Evolutionary conservation across 2,797 vertebrate genomes (phyloP).

Genomic region (Propithecus deckenii): DNA sequence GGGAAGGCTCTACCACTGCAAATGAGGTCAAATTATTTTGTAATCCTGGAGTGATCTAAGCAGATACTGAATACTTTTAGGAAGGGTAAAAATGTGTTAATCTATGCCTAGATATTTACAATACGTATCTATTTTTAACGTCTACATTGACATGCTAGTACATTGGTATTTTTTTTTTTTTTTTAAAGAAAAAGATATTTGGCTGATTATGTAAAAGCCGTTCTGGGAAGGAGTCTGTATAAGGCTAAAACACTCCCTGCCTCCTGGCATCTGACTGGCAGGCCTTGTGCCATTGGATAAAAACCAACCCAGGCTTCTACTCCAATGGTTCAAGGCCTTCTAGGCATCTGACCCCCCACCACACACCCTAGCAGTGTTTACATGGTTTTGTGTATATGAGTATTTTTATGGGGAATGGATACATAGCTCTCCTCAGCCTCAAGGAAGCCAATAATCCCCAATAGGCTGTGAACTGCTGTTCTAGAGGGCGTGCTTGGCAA

Average conservation of each 20-base stretch:
- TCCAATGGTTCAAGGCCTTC: background rate
- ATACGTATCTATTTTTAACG: background rate
- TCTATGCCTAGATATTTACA: background rate
- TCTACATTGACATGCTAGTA: background rate
- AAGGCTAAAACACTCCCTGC: background rate
- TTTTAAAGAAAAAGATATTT: background rate
- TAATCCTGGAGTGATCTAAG: background rate
- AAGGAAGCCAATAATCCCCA: background rate
- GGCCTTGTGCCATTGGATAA: background rate
- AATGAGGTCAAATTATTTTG: background rate
- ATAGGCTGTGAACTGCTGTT: background rate
- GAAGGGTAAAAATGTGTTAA: background rate
- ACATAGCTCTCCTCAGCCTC: background rate
- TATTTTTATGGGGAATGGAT: background rate
- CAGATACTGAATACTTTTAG: background rate
- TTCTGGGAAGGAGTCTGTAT: background rate
- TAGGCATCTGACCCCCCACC: too few relatives aligned
- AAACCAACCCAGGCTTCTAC: background rate
- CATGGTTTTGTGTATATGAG: background rate
- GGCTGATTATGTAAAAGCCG: background rate
- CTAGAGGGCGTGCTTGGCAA: background rate
- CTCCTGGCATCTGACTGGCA: background rate
- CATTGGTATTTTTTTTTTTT: background rate
- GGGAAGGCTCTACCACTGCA: background rate
- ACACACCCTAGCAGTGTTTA: fast-evolving